These are phyloP conservation scores for Alviniconcha marisindica DNA, from an alignment of 1,140 invertebrate species.

Conservation along the genomic window DNA sequence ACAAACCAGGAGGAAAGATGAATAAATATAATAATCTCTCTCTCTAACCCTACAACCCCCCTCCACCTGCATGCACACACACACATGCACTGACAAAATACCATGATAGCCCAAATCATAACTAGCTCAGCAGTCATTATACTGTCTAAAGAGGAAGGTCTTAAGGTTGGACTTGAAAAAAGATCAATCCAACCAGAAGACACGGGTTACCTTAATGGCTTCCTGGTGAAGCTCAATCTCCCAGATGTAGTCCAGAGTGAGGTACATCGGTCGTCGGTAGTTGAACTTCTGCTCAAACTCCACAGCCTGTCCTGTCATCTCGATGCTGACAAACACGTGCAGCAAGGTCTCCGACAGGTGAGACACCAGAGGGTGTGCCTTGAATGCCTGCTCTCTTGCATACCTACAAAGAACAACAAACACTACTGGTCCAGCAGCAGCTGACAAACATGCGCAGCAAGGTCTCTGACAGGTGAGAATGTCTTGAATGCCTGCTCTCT, in stretches of 20 bases:
- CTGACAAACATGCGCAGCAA: slow-evolving; percentile 95
- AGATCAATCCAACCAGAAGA: too few species aligned
- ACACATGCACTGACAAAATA: too few species aligned
- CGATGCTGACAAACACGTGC: slow-evolving; percentile 96
- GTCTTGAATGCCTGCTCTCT: slow-evolving; percentile 86
- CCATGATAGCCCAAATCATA: too few species aligned
- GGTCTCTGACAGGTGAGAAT: slow-evolving; percentile 84
- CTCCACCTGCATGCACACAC: too few species aligned
- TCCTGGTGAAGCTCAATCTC: slow-evolving; percentile 78
- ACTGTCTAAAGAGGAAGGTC: too few species aligned
- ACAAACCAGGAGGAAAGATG: too few species aligned
- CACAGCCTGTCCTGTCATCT: slow-evolving; percentile 97
- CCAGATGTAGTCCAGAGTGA: slow-evolving; percentile 95
- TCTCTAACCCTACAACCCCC: too few species aligned
- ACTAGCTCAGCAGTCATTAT: too few species aligned
- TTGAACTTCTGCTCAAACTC: slow-evolving; percentile 99
- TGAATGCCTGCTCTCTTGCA: slow-evolving; percentile 86
- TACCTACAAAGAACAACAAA: too few species aligned
- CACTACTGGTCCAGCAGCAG: too few species aligned
- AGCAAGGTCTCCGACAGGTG: slow-evolving; percentile 86
- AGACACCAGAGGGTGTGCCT: slow-evolving; percentile 84
- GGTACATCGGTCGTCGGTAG: slow-evolving; percentile 96
- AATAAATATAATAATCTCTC: too few species aligned
- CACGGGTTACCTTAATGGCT: slow-evolving; percentile 82
- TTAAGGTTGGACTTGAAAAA: too few species aligned